Base-by-base conservation (phyloP, 2,113 vertebrate genomes). In the Periophthalmus modestus region DNA sequence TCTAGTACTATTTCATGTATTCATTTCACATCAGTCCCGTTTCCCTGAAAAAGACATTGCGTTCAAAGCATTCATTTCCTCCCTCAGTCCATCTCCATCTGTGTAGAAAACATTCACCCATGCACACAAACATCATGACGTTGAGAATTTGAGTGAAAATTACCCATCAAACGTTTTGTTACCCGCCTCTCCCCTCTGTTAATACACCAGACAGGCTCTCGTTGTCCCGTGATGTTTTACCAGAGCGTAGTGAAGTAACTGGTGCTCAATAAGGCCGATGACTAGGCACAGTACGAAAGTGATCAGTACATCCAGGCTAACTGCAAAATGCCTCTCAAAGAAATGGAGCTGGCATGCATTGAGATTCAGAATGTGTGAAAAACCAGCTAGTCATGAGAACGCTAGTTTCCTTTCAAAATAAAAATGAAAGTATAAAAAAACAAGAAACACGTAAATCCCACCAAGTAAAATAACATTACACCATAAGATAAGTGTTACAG, bases 401-500 rank as follows among this genome's bases (percentile, higher is more conserved):
- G 88, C 89, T 88, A 92, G 85, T 92, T 89, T 92, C 89, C 89
- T 90, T 59, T 28, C 24, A 91, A 39, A 93, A 94, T 93, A 33
- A 62, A 39, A 93, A 94, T 93, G 15, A 62, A 62, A 62, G 28
- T 62, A 62, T 33, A 61, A 62, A 34, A 62, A 62, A 62, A 16
- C 15, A 62, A 62, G 28, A 62, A 93, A 94, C 93, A 94, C 87
- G 90, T 87, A 93, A 92, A 89, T 86, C 88, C 90, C 92, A 93
- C 90, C 88, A 93, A 92, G 90, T 89, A 94, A 94, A 92, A 92
- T 87, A 89, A 92, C 90, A 92, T 92, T 91, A 92, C 92, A 91
- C 87, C 87, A 91, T 93, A 93, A 92, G 86, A 93, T 92, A 94
- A 94, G 92, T 88, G 87, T 89, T 93, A 93, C 91, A 94, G 91